A percentile compares a stretch with the other conserved stretches of the same genome.
Evolutionary conservation across 2,113 vertebrate species (phyloP).

Genomic region (Vidua chalybeata): DNA sequence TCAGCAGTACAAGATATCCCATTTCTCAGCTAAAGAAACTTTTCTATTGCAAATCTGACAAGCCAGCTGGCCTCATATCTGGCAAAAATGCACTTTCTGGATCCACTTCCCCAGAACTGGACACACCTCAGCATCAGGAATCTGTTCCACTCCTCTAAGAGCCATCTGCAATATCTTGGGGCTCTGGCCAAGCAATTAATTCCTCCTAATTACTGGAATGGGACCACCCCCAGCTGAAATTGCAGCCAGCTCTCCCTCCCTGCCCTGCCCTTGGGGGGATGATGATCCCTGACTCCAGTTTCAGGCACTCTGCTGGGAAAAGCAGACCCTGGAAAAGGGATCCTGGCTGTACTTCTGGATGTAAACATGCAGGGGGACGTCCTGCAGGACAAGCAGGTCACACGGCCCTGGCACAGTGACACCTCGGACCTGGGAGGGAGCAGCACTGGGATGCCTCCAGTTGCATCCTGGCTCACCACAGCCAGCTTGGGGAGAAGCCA

Average conservation of each 20-base stretch:
- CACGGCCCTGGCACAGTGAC: neutral
- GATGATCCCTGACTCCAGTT: neutral
- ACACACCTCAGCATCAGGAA: neutral
- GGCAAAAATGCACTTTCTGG: neutral
- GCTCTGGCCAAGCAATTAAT: neutral
- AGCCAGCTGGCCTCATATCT: neutral
- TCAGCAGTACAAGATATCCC: neutral
- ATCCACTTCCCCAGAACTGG: neutral
- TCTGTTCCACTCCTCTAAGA: neutral
- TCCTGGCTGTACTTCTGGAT: neutral
- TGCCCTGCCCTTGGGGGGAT: neutral
- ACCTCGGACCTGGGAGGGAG: neutral
- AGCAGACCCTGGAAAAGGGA: neutral
- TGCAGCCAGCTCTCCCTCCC: neutral
- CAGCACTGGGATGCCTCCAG: neutral
- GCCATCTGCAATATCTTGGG: neutral
- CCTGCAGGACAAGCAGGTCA: neutral
- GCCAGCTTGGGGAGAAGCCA: neutral
- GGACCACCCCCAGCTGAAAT: neutral
- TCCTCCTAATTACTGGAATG: neutral
- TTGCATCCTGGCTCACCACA: neutral
- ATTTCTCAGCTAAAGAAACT: neutral
- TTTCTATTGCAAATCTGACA: neutral
- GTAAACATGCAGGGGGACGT: fast-evolving
- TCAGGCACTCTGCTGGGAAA: neutral